Evolutionary conservation across 2,797 vertebrate genomes (phyloP), one percentile per base, ranked within the genome.

Genomic region (Heliangelus exortis): DNA sequence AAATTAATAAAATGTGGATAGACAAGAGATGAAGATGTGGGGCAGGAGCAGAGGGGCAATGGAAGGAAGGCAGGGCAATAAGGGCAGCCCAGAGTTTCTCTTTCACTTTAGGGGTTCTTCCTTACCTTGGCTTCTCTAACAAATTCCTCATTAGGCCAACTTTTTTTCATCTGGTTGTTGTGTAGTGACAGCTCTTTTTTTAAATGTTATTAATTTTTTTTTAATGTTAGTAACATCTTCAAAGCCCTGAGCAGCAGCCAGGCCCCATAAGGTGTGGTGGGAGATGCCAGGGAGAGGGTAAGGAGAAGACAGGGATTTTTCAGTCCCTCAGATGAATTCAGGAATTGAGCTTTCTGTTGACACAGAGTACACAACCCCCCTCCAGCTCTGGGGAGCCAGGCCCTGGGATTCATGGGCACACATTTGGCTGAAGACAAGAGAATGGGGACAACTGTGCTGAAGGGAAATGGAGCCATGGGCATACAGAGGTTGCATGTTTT

Each of bases 181-280:
- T 48, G 77, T 84, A 90, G 36, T 74, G 90, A 66, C 79, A 85
- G 41, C 39, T 39, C 12, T 39, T 85, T 66, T 85, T 66, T 51
- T 12, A 69, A 63, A 84, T 76, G 78, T 78, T 94, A 89, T 85
- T 89, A 84, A 39, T 39, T 39, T 72, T 89, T 85, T 66, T 51
- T 12, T 69, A 63, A 84, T 76, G 78, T 78, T 94, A 87, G 87
- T 89, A 84, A 66, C 16, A 29, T 16, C 36, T 77, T 84, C 72
- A 81, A 84, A 88, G 63, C 31, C 48, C 61, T 90, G 43, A 82
- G 74, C 73, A 87, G 53, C 67, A 87, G 41, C 39, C 63, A 85
- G 72, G 39, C 31, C 41, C 59, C 73, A 66, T 31, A 48, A 92
- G 19, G 62, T 33, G 10, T 20, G 20, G 10, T 77, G 41, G 86